Evolutionary conservation across 2,888 invertebrate species (phyloP).

Genomic region (Parnassius mnemosyne): DNA sequence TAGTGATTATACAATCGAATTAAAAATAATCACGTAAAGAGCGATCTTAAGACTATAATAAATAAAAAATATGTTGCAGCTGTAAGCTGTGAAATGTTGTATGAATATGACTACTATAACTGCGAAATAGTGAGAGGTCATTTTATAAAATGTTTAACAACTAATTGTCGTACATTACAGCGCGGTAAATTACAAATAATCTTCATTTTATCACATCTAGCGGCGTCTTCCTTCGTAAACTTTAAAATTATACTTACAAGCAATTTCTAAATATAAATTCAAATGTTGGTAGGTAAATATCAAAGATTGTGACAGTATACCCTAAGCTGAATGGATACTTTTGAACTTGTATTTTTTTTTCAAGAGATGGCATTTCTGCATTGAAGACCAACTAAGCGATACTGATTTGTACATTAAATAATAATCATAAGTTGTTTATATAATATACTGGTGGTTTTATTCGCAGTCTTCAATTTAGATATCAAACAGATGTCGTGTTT

Average conservation of each 20-base stretch:
- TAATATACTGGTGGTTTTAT: slow-evolving; percentile 3
- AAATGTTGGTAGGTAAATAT: no score
- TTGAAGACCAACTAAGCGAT: neutral
- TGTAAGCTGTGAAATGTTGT: neutral
- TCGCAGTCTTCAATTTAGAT: slow-evolving; percentile 9
- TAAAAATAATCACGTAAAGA: slow-evolving; percentile 8
- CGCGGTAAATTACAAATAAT: neutral
- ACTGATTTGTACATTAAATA: slow-evolving; percentile 11
- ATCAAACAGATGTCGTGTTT: slow-evolving; percentile 23
- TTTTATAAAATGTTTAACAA: neutral
- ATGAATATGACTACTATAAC: slow-evolving; percentile 5
- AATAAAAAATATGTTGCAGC: slow-evolving; percentile 13
- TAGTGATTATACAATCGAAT: slow-evolving; percentile 12
- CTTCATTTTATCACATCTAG: neutral
- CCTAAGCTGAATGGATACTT: no score
- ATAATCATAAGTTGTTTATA: neutral
- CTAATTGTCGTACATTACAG: neutral
- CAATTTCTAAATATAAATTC: no score
- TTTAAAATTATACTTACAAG: neutral
- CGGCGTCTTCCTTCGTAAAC: slow-evolving; percentile 2
- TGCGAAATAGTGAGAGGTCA: neutral
- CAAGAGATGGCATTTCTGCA: no score
- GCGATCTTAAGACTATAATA: slow-evolving; percentile 19
- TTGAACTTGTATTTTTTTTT: no score
- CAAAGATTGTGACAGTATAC: no score